Evolutionary conservation across 2,797 vertebrate genomes (phyloP).

Genomic region (Urocyon cinereoargenteus): DNA sequence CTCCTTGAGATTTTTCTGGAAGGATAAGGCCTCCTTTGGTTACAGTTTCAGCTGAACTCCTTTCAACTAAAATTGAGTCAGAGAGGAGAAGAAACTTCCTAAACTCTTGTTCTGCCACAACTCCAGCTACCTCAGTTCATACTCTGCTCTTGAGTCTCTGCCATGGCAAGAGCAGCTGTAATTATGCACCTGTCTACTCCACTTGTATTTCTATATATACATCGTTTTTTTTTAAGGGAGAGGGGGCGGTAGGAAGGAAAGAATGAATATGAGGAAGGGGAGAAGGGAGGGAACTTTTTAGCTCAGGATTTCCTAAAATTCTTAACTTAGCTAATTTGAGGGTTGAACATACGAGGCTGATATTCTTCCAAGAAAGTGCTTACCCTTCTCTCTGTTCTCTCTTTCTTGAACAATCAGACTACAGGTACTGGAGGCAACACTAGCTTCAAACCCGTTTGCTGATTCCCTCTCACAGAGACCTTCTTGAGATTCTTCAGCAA

Average conservation of each 20-base stretch:
- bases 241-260: background rate
- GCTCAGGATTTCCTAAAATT: background rate
- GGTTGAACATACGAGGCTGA: background rate
- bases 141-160: rapidly evolving
- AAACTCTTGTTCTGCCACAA: background rate
- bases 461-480: slow-evolving; percentile 91
- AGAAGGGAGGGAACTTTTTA: background rate
- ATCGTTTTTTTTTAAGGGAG: background rate
- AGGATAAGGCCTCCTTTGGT: background rate
- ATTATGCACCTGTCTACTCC: background rate
- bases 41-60: background rate
- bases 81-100: background rate
- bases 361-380: slow-evolving; percentile 22
- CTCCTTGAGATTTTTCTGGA: background rate
- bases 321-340: background rate
- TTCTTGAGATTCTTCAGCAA: slow-evolving; percentile 92
- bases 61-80: background rate
- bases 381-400: slow-evolving; percentile 93
- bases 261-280: background rate
- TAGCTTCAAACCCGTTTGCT: slow-evolving; percentile 92
- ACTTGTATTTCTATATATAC: background rate
- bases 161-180: background rate
- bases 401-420: slow-evolving; percentile 90
- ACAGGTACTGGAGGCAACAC: slow-evolving; percentile 91
- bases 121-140: rapidly evolving